Evolutionary conservation across 2,113 vertebrate species (phyloP).

Genomic region (Calyptomena viridis): DNA sequence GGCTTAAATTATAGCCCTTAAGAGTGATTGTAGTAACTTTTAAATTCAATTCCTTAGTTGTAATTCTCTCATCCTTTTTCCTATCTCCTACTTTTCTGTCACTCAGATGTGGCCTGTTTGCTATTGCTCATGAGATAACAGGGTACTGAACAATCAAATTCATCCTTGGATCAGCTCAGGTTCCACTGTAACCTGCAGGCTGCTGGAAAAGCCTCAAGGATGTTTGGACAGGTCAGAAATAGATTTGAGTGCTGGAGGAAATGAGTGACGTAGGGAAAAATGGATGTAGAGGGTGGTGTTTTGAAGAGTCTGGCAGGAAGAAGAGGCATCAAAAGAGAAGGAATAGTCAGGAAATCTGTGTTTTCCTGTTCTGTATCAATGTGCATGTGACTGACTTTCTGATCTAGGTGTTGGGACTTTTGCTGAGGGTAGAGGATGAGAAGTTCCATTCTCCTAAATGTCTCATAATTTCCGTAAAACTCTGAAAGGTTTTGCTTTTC

Average conservation of each 20-base stretch:
- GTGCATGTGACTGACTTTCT: background rate
- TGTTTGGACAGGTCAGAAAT: background rate
- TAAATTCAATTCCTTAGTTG: background rate
- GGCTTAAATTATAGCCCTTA: background rate
- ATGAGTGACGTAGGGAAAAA: background rate
- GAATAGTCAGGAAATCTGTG: background rate
- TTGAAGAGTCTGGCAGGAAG: conserved; percentile 14
- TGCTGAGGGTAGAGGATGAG: background rate
- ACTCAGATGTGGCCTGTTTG: background rate
- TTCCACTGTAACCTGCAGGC: background rate
- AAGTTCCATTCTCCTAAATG: background rate
- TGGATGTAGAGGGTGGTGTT: background rate
- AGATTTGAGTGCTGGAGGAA: background rate
- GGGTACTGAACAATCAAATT: background rate
- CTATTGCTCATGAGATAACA: background rate
- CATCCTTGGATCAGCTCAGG: background rate
- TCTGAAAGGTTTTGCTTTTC: background rate
- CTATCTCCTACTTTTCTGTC: background rate
- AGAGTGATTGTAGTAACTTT: background rate
- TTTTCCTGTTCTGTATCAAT: background rate
- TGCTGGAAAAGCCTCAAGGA: background rate
- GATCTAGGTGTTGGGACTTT: background rate
- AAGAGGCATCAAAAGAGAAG: conserved; percentile 12
- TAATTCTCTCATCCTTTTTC: background rate
- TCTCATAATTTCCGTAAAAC: background rate